Base-by-base conservation (phyloP, 2,888 invertebrate genomes). In the Neoascia interrupta region DNA sequence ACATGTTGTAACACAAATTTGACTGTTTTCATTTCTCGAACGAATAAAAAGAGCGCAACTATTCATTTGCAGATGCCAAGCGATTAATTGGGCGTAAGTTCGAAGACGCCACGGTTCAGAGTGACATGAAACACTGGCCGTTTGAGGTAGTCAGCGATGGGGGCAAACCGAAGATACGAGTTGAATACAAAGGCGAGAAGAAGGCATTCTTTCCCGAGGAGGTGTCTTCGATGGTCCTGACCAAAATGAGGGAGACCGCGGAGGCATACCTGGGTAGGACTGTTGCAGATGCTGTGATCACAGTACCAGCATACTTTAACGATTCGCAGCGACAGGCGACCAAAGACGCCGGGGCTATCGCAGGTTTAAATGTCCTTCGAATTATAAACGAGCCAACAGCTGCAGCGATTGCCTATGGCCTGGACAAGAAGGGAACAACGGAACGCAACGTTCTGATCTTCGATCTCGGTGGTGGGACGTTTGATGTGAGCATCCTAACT, bases 91-190 rank as follows among this genome's bases (percentile, higher is more conserved):
- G 98, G 73, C 94, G 97, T 84, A 94, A 94, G 84, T 98, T 94
- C 88, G 94, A 94, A 82, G 97, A 97, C 89, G 90, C 92, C 56
- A 94, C 95, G 3, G 96, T 99, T 49, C 98, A 99, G 90, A 92
- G 92, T 72, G 97, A 98, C 87, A 94, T 97, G 92, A 96, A 97
- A 90, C 95, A 95, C 89, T 97, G 97, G 94, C 97, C 97, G 31
- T 98, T 98, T 86, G 95, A 94, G 87, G 96, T 97, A 0, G 88
- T 94, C 86, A 94, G 92, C 87, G 94, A 94, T 86, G 92, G 91
- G 70, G 93, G 94, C 45, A 96, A 94, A 89, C 95, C 95, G 70
- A 95, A 94, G 88, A 94, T 95, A 81, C 91, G 93, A 86, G 95
- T 96, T 28, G 90, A 94, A 81, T 97, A 95, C 91, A 97, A 97